These are phyloP conservation scores for Frieseomelitta varia DNA, from an alignment of 1,140 invertebrate genomes.

Conservation along the genomic window DNA sequence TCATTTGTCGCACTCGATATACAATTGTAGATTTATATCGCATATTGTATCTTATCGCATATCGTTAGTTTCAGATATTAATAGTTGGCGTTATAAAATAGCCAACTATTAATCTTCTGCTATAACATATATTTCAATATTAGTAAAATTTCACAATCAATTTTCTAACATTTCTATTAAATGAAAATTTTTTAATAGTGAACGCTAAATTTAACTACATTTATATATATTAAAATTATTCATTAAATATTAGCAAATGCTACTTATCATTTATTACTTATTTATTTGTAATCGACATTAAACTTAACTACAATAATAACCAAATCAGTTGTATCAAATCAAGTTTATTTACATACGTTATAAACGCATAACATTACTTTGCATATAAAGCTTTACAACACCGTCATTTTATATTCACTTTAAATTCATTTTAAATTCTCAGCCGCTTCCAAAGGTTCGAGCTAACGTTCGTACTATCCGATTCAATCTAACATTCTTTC, in stretches of 20 bases:
- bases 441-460: neutral
- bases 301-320: neutral
- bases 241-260: too few species aligned
- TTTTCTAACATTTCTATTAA: neutral
- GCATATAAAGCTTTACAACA: neutral
- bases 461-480: conserved; percentile 1
- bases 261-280: too few species aligned
- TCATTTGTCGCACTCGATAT: neutral
- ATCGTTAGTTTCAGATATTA: neutral
- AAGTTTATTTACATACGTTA: neutral
- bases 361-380: neutral
- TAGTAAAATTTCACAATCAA: neutral
- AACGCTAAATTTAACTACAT: neutral
- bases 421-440: neutral
- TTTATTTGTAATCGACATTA: too few species aligned
- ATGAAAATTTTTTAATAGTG: neutral
- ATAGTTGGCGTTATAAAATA: neutral
- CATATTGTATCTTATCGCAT: neutral
- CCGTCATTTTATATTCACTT: too few species aligned
- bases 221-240: too few species aligned
- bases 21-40: neutral
- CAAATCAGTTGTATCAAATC: neutral
- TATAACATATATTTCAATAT: neutral
- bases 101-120: neutral
- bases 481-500: conserved; percentile 5